phyloP scores from a whole-genome alignment of 2,113 vertebrate genomes.

The Ornithorhynchus anatinus region DNA sequence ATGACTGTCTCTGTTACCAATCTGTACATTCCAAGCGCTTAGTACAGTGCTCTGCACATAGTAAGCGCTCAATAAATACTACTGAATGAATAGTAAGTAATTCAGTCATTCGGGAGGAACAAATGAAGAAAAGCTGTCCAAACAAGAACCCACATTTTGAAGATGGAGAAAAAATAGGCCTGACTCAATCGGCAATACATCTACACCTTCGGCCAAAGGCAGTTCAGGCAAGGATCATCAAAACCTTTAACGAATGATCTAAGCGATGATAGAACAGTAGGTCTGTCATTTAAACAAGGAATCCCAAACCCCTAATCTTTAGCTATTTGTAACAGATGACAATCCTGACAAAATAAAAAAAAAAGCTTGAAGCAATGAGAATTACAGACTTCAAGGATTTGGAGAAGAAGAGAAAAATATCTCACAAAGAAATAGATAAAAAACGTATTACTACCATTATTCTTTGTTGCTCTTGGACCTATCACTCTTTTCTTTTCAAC shows the following conservation, averaged over 20 bases:
- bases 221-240: constrained; percentile 19
- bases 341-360: constrained; percentile 19
- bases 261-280: background rate
- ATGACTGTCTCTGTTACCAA: no score
- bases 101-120: background rate
- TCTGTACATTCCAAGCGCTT: no score
- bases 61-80: constrained; percentile 7
- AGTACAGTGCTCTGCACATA: no score
- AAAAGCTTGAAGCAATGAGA: background rate
- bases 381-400: background rate
- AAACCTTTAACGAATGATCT: constrained; percentile 20
- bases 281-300: background rate
- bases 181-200: background rate
- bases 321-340: background rate
- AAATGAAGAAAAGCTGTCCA: constrained; percentile 20
- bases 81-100: background rate
- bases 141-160: constrained; percentile 24
- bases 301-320: constrained; percentile 23
- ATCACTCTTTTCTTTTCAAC: background rate
- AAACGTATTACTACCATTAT: accelerated
- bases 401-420: background rate
- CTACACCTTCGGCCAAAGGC: constrained; percentile 1
- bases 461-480: background rate
- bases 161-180: background rate
- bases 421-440: background rate